These are phyloP conservation scores for Nephrotoma guestfalica DNA, from an alignment of 2,888 invertebrate species.

Conservation along the genomic window DNA sequence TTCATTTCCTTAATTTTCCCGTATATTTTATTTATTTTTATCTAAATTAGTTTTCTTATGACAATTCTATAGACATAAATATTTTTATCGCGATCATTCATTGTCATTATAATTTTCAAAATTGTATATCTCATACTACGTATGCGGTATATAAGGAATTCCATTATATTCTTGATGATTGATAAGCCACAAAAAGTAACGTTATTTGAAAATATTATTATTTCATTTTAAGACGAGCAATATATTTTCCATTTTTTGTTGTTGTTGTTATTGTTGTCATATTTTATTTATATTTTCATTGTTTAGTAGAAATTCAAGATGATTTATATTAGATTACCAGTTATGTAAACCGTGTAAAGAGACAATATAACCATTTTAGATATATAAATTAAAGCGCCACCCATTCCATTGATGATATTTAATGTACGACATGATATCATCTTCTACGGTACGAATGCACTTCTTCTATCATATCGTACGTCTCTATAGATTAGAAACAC, in stretches of 20 bases:
- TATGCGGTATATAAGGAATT: neutral
- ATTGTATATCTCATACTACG: neutral
- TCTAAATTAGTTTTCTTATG: neutral
- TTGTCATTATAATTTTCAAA: neutral
- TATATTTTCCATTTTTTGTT: neutral
- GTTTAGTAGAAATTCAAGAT: neutral
- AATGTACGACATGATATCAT: neutral
- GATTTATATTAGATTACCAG: neutral
- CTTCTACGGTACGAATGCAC: neutral
- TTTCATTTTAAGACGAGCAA: neutral
- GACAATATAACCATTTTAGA: neutral
- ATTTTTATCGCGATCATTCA: neutral
- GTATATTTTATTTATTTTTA: neutral
- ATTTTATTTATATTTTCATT: neutral
- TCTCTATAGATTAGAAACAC: neutral
- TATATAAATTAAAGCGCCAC: neutral
- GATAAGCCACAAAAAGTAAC: neutral
- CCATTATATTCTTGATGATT: neutral
- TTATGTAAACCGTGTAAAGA: neutral
- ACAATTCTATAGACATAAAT: neutral
- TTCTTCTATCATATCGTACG: neutral
- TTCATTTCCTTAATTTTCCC: neutral
- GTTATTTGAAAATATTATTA: neutral
- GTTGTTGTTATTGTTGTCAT: neutral
- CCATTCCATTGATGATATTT: neutral